Evolutionary conservation across 1,140 invertebrate genomes (phyloP).

Genomic region (Monomorium pharaonis): DNA sequence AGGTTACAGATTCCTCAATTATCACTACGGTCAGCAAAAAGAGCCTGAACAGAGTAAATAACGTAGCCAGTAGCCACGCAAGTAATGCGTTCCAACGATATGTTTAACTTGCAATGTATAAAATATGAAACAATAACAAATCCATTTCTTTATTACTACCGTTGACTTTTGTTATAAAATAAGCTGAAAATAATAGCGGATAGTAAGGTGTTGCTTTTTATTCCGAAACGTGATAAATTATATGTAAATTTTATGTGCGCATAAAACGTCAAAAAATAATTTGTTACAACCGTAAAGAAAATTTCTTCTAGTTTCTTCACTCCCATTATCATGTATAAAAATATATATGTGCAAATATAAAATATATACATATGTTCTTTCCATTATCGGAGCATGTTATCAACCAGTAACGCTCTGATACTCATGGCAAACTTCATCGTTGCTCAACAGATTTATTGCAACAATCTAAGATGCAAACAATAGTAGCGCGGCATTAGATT

Average conservation of each 20-base stretch:
- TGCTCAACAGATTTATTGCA: constrained; percentile 53
- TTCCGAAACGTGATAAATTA: background rate
- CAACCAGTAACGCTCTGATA: constrained; percentile 49
- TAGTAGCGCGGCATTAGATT: constrained; percentile 28
- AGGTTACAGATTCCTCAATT: constrained; percentile 90
- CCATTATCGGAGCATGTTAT: constrained; percentile 40
- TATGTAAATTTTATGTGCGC: background rate
- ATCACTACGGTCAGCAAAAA: constrained; percentile 80
- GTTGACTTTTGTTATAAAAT: background rate
- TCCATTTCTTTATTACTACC: background rate
- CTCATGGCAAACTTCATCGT: constrained; percentile 35
- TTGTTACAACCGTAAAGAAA: background rate
- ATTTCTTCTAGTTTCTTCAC: background rate
- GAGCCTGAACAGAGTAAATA: background rate
- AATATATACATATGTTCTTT: constrained; percentile 32
- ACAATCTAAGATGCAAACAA: constrained; percentile 51
- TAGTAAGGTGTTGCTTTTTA: background rate
- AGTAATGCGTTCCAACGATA: background rate
- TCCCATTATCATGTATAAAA: background rate
- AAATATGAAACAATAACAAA: background rate
- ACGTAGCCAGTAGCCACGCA: background rate
- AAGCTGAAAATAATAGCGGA: background rate
- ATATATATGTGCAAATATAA: constrained; percentile 1
- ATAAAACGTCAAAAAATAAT: background rate
- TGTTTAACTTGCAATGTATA: background rate